A percentile compares a stretch with the other conserved stretches of the same genome.
phyloP scores from a whole-genome alignment of 2,888 invertebrate genomes.

The Andrena bucephala region DNA sequence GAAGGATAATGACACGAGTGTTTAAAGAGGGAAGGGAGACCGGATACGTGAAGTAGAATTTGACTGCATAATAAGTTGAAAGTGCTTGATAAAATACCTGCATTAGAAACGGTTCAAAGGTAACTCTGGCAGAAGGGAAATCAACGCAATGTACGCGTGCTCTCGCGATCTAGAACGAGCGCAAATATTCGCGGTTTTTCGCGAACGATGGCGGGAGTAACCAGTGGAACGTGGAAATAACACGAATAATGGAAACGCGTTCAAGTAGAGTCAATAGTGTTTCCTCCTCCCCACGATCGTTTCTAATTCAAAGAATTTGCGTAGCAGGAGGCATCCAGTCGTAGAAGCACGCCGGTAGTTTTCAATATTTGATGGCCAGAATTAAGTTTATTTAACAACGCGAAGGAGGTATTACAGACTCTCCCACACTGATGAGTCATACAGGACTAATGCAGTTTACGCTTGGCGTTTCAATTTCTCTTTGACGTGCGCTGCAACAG shows the following conservation, averaged over 20 bases:
- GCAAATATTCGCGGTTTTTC: slow-evolving; percentile 14
- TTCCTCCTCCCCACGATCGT: neutral
- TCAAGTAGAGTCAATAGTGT: slow-evolving; percentile 10
- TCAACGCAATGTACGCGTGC: slow-evolving; percentile 2
- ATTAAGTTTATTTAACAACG: slow-evolving; percentile 67
- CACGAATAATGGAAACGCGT: slow-evolving; percentile 15
- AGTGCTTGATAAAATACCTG: neutral
- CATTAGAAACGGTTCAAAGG: neutral
- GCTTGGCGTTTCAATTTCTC: slow-evolving; percentile 62
- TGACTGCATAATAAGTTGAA: too few species aligned
- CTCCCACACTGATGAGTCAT: slow-evolving; percentile 40
- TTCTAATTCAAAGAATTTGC: slow-evolving; percentile 33
- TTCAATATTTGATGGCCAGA: slow-evolving; percentile 58
- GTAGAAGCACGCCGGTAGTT: slow-evolving; percentile 4
- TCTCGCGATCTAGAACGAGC: neutral
- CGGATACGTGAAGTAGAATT: too few species aligned
- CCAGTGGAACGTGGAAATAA: neutral
- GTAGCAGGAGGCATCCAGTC: slow-evolving; percentile 8
- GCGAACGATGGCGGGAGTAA: neutral
- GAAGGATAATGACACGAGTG: too few species aligned
- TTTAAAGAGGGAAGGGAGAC: too few species aligned
- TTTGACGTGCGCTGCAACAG: slow-evolving; percentile 53
- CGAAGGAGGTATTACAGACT: slow-evolving; percentile 32
- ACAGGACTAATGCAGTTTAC: slow-evolving; percentile 53
- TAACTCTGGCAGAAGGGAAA: neutral